These are phyloP conservation scores for Clanis bilineata DNA, from an alignment of 2,888 invertebrate species.

Conservation along the genomic window DNA sequence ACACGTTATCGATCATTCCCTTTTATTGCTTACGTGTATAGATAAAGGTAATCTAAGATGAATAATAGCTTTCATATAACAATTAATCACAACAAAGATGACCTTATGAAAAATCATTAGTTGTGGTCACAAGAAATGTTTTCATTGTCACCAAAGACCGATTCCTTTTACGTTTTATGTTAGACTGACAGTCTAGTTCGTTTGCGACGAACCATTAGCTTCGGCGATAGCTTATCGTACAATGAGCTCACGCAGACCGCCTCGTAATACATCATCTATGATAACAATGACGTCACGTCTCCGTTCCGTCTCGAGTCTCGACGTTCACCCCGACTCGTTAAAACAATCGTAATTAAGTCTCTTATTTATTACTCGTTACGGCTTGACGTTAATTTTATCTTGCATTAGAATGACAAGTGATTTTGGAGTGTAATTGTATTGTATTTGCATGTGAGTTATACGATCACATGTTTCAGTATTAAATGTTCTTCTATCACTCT, in stretches of 20 bases:
- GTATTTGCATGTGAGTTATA: slow-evolving; percentile 26
- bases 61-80: slow-evolving; percentile 1
- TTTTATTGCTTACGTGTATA: not conserved
- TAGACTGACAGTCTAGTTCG: slow-evolving; percentile 40
- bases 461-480: slow-evolving; percentile 14
- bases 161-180: slow-evolving; percentile 27
- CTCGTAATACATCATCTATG: slow-evolving; percentile 54
- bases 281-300: slow-evolving; percentile 54
- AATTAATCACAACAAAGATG: slow-evolving; percentile 11
- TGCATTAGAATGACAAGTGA: slow-evolving; percentile 51
- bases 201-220: slow-evolving; percentile 51
- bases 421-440: slow-evolving; percentile 42
- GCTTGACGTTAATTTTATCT: slow-evolving; percentile 51
- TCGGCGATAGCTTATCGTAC: slow-evolving; percentile 40
- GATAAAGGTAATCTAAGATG: not conserved
- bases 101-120: not conserved
- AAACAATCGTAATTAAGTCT: slow-evolving; percentile 66
- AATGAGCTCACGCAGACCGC: slow-evolving; percentile 32
- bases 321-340: slow-evolving; percentile 51
- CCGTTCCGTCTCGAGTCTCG: slow-evolving; percentile 51
- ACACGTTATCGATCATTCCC: not conserved
- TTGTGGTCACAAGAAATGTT: not conserved
- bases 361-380: slow-evolving; percentile 58
- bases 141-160: not conserved
- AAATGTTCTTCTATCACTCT: not conserved